phyloP scores from a whole-genome alignment of 2,888 invertebrate genomes.

The Cheiracanthium punctorium region DNA sequence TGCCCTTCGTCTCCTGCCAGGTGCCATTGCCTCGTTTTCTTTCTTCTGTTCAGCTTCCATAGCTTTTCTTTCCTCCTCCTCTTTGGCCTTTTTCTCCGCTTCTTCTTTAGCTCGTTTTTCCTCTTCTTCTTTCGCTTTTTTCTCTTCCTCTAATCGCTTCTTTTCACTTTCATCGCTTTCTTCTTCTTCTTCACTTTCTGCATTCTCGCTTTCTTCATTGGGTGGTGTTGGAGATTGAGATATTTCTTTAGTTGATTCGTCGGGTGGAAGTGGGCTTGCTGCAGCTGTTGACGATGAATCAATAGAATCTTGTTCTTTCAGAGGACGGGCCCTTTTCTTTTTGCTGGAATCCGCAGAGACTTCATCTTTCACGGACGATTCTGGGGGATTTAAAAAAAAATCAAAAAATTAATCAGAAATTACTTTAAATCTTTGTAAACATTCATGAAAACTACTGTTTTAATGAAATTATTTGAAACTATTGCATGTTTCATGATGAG shows the following conservation, averaged over 20 bases:
- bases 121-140: constrained; percentile 30
- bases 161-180: constrained; percentile 39
- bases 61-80: constrained; percentile 1
- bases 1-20: constrained; percentile 23
- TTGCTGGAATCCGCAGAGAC: constrained; percentile 58
- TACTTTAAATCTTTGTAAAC: no score
- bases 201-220: background rate
- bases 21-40: constrained; percentile 16
- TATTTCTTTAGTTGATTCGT: constrained; percentile 27
- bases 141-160: background rate
- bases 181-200: constrained; percentile 30
- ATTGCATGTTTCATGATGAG: no score
- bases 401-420: no score
- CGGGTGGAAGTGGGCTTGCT: constrained; percentile 53
- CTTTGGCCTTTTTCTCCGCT: constrained; percentile 30
- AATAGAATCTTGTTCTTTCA: constrained; percentile 60
- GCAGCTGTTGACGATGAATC: constrained; percentile 51
- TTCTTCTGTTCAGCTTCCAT: constrained; percentile 28
- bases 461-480: no score
- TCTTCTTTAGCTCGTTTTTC: constrained; percentile 37
- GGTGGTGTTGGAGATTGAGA: constrained; percentile 36
- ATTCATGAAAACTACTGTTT: no score
- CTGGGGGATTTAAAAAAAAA: no score
- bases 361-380: constrained; percentile 4
- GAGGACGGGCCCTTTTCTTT: constrained; percentile 55